Conservation (phyloP, 2,888 invertebrate species). For the Aromia moschata region DNA sequence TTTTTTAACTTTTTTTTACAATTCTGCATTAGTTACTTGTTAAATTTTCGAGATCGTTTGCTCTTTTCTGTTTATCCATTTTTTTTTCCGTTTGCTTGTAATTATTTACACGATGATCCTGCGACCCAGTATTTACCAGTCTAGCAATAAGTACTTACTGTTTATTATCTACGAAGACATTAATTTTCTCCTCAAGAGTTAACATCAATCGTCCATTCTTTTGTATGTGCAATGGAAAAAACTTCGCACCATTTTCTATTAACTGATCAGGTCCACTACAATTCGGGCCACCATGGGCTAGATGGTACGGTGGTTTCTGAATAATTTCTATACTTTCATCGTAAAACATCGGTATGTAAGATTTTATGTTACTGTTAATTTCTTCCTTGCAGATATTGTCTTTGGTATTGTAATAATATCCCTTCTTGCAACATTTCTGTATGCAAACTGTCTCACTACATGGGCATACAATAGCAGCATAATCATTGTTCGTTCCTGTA, state of each 20-base stretch:
- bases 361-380: neutral
- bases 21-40: too few relatives aligned
- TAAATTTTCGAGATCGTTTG: too few relatives aligned
- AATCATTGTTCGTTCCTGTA: constrained; percentile 1
- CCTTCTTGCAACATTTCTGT: constrained; percentile 37
- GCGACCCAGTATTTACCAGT: too few relatives aligned
- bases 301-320: constrained; percentile 13
- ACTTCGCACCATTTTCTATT: constrained; percentile 15
- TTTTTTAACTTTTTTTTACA: too few relatives aligned
- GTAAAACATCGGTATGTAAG: constrained; percentile 25
- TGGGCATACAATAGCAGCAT: constrained; percentile 32
- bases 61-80: too few relatives aligned
- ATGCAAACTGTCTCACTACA: constrained; percentile 35
- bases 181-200: neutral
- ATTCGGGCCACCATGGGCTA: constrained; percentile 22
- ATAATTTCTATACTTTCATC: neutral
- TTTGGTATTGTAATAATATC: constrained; percentile 30
- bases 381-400: constrained; percentile 18
- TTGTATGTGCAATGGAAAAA: constrained; percentile 21
- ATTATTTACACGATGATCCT: too few relatives aligned
- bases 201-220: constrained; percentile 30
- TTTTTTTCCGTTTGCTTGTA: too few relatives aligned
- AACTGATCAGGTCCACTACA: constrained; percentile 25
- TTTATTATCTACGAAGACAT: constrained; percentile 16
- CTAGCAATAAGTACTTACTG: constrained; percentile 23